Conservation (phyloP, 2,113 vertebrate species). For the Nymphicus hollandicus region DNA sequence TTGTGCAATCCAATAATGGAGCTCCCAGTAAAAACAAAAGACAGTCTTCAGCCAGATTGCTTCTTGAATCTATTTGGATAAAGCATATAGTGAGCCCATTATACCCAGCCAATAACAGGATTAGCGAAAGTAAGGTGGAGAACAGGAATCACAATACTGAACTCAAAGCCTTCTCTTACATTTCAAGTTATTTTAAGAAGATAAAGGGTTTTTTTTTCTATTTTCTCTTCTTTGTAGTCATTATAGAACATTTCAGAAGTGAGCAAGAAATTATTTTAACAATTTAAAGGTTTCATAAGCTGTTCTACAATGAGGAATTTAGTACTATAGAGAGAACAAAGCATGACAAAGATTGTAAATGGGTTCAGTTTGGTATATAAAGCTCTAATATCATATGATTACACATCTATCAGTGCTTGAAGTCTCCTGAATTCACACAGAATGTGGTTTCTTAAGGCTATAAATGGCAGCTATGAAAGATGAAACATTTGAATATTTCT, state of each 20-base stretch:
- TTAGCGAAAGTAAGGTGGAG: not conserved
- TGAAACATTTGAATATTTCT: not conserved
- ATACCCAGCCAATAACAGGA: not conserved
- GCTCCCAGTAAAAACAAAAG: not conserved
- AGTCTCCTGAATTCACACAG: not conserved
- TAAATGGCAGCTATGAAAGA: not conserved
- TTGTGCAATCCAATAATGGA: not conserved
- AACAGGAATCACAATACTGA: not conserved
- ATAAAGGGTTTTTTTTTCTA: not conserved
- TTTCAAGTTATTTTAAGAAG: constrained; percentile 7
- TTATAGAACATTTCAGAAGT: not conserved
- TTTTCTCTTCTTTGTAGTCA: not conserved
- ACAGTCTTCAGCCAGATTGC: not conserved
- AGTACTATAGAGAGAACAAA: not conserved
- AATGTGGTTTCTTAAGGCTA: not conserved
- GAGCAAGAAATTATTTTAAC: not conserved
- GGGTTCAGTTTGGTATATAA: not conserved
- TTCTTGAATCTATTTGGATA: not conserved
- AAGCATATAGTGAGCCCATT: not conserved
- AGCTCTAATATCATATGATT: not conserved
- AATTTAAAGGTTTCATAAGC: not conserved
- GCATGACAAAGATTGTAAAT: not conserved
- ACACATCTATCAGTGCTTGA: not conserved
- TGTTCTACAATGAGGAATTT: not conserved
- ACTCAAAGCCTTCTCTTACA: not conserved